A percentile compares a stretch with the other conserved stretches of the same genome.
Conservation (phyloP, 2,797 vertebrate genomes). For the Sarcophilus harrisii region DNA sequence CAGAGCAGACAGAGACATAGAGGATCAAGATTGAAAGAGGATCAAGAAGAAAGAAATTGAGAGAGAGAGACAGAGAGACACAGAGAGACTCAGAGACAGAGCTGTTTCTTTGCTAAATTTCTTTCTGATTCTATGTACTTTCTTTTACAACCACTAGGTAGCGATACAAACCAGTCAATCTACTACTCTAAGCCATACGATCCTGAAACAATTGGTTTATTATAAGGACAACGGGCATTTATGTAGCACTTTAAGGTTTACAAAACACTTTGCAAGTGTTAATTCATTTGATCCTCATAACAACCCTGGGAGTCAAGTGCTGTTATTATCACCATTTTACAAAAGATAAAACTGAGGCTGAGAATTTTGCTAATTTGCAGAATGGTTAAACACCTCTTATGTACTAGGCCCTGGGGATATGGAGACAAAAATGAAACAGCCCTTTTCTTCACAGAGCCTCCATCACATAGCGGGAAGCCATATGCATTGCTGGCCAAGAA, state of each 20-base stretch:
- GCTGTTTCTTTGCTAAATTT: not conserved
- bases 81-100: no score
- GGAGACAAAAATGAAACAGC: not conserved
- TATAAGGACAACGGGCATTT: no score
- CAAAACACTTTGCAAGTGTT: not conserved
- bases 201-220: not conserved
- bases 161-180: not conserved
- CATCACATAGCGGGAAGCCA: not conserved
- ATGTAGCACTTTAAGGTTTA: not conserved
- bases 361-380: not conserved
- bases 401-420: not conserved
- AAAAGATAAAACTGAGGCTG: not conserved
- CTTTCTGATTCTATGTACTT: not conserved
- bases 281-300: not conserved
- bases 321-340: not conserved
- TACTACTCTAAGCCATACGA: not conserved
- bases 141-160: not conserved
- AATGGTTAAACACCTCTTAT: not conserved
- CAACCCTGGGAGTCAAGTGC: not conserved
- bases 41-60: no score
- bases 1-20: no score
- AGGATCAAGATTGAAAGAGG: no score
- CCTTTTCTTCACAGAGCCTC: not conserved
- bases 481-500: not conserved
- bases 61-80: no score